phyloP scores from a whole-genome alignment of 2,888 invertebrate genomes.

The Ornithoptera priamus region DNA sequence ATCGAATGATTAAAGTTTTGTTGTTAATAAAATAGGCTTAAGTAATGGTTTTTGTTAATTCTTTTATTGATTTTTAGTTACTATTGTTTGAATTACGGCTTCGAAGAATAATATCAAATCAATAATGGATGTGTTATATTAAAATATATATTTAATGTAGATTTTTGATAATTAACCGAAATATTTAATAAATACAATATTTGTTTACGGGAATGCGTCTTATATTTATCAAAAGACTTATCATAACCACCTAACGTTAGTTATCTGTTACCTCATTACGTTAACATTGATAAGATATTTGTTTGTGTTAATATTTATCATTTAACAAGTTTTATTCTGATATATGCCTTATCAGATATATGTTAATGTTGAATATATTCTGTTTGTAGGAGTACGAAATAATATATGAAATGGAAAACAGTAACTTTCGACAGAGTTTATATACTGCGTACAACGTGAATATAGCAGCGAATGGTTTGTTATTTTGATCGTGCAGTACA shows the following conservation, averaged over 20 bases:
- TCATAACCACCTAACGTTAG: conserved; percentile 13
- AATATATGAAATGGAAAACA: conserved; percentile 4
- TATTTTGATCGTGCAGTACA: conserved; percentile 38
- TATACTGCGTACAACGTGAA: conserved; percentile 40
- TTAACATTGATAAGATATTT: conserved; percentile 8
- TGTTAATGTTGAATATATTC: conserved; percentile 6
- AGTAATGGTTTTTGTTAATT: too few relatives aligned
- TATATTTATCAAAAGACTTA: conserved; percentile 7
- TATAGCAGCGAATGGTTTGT: conserved; percentile 38
- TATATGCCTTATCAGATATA: too few relatives aligned
- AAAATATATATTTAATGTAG: neutral
- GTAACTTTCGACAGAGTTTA: conserved; percentile 25
- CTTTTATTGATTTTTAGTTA: too few relatives aligned
- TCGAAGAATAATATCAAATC: neutral
- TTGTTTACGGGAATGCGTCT: neutral
- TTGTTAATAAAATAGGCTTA: too few relatives aligned
- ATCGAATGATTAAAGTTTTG: too few relatives aligned
- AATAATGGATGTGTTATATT: neutral
- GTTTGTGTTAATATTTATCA: neutral
- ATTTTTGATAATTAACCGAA: too few relatives aligned
- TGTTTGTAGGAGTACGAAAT: neutral
- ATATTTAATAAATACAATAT: conserved; percentile 1
- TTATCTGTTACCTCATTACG: conserved; percentile 23
- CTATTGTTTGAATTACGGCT: too few relatives aligned
- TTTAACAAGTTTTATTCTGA: too few relatives aligned